phyloP scores from a whole-genome alignment of 2,797 vertebrate genomes.

The Spheniscus humboldti region DNA sequence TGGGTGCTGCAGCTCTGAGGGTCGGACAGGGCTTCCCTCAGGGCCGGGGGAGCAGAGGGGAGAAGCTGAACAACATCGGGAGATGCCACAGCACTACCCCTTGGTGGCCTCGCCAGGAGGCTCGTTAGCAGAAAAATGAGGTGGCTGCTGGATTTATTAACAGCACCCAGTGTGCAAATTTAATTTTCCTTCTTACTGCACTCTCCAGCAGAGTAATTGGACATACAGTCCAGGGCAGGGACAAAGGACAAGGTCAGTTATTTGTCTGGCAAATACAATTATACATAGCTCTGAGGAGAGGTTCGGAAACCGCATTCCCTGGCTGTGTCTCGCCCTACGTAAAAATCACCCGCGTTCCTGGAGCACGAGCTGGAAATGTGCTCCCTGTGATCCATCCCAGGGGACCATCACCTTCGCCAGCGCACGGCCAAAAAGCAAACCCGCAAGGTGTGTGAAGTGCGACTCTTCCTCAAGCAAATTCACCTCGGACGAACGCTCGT shows the following conservation, averaged over 20 bases:
- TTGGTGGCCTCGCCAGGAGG: background rate
- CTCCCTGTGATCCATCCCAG: background rate
- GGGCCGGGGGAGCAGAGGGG: background rate
- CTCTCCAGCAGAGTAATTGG: background rate
- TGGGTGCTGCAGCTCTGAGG: background rate
- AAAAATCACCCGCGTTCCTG: background rate
- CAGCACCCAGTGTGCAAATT: background rate
- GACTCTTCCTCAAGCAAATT: background rate
- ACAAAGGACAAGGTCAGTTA: background rate
- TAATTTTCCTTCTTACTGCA: background rate
- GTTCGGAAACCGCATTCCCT: background rate
- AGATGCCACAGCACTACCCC: background rate
- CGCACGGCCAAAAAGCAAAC: background rate
- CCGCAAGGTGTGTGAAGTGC: rapidly evolving
- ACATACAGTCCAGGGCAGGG: background rate
- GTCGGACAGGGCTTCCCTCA: background rate
- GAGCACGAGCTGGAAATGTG: background rate
- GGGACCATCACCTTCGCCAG: background rate
- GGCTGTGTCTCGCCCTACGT: background rate
- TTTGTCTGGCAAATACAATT: background rate
- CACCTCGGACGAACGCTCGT: background rate
- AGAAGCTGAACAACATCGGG: background rate
- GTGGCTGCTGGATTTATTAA: background rate
- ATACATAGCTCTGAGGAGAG: background rate
- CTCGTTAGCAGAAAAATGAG: background rate